A percentile compares a stretch with the other conserved stretches of the same genome.
Evolutionary conservation across 1,140 invertebrate species (phyloP).

Genomic region (Brachystomella parvula): DNA sequence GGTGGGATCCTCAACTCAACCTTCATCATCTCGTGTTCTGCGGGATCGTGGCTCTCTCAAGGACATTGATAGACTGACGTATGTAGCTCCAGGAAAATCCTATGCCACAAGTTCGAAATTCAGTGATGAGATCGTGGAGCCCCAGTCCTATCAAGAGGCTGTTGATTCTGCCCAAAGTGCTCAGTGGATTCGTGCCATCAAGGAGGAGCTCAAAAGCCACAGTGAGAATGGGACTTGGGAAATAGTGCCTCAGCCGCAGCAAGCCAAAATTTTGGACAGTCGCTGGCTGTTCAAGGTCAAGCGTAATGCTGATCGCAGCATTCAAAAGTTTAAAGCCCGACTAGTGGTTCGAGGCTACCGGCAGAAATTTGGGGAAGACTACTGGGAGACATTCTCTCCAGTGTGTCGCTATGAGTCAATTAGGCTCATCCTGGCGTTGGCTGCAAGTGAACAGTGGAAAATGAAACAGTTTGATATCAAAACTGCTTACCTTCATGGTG

Average conservation of each 20-base stretch:
- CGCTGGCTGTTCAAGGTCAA: conserved; percentile 43
- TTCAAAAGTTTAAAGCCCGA: conserved; percentile 39
- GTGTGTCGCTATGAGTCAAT: conserved; percentile 40
- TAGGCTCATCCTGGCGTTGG: conserved; percentile 33
- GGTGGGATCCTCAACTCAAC: too few relatives aligned
- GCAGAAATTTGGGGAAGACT: conserved; percentile 43
- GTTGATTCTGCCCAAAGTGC: conserved; percentile 16
- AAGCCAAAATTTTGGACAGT: conserved; percentile 41
- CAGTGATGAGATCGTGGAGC: conserved; percentile 11
- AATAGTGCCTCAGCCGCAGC: conserved; percentile 41
- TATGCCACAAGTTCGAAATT: background rate
- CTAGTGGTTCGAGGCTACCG: conserved; percentile 43
- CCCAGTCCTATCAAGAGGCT: conserved; percentile 29
- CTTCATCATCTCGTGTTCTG: background rate
- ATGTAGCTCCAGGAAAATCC: background rate
- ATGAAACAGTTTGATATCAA: conserved; percentile 17
- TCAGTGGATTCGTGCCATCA: conserved; percentile 33
- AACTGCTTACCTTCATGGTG: conserved; percentile 27
- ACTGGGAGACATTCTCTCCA: conserved; percentile 44
- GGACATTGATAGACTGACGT: background rate
- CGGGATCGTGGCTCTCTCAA: background rate
- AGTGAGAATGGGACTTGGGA: conserved; percentile 34
- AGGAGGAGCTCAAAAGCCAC: conserved; percentile 35
- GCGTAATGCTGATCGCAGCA: conserved; percentile 34
- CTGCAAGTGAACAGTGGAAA: conserved; percentile 33